These are phyloP conservation scores for Chamaea fasciata DNA, from an alignment of 2,113 vertebrate genomes.

Conservation along the genomic window DNA sequence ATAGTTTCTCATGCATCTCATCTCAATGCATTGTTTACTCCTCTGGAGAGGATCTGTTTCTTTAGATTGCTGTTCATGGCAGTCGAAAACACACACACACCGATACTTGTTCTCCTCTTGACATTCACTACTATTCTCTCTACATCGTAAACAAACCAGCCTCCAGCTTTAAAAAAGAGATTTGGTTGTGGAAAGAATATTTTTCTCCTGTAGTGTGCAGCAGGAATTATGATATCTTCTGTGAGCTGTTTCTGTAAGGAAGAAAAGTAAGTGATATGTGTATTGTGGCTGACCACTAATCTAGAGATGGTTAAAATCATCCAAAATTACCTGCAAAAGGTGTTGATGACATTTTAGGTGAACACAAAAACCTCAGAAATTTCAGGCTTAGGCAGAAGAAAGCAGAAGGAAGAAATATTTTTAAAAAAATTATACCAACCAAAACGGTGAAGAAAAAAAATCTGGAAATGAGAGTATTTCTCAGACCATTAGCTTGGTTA, in stretches of 20 bases:
- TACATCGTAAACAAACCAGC: not conserved
- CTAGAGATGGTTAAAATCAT: not conserved
- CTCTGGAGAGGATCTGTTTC: not conserved
- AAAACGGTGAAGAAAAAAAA: not conserved
- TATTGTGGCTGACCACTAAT: not conserved
- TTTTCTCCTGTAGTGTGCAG: not conserved
- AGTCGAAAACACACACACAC: not conserved
- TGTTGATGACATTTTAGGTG: not conserved
- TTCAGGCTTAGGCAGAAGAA: not conserved
- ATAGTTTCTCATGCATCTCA: not conserved
- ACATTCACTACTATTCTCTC: not conserved
- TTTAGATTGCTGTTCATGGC: not conserved
- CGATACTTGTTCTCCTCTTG: not conserved
- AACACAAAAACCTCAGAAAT: not conserved
- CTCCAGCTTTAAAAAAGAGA: not conserved
- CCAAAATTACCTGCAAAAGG: not conserved
- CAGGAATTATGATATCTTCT: not conserved
- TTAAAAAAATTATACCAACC: fast-evolving
- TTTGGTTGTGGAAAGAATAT: not conserved
- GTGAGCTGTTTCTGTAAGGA: not conserved
- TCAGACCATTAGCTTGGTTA: not conserved
- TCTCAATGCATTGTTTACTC: not conserved
- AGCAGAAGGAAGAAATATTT: not conserved
- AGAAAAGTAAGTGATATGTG: not conserved
- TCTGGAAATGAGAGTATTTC: not conserved